Evolutionary conservation across 2,113 vertebrate species (phyloP), one percentile per base, ranked within the genome.

Genomic region (Ciconia maguari): DNA sequence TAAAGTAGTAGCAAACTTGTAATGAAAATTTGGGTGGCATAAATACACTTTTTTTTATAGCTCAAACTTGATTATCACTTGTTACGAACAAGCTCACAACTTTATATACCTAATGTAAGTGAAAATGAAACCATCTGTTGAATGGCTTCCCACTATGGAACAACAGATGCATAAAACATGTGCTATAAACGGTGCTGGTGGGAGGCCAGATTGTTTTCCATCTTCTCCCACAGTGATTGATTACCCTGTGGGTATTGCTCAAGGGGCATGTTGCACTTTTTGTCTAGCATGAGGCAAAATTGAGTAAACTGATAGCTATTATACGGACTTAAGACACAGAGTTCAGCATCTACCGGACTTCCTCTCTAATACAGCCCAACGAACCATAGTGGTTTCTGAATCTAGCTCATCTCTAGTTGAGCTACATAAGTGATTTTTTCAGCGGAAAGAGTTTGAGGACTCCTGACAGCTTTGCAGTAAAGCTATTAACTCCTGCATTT

Each of bases 121-220:
- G 95, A 92, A 97, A 96, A 96, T 24, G 89, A 95, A 96, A 92
- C 97, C 96, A 91, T 95, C 94, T 96, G 91, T 93, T 96, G 94
- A 95, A 94, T 87, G 86, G 84, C 74, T 97, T 93, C 81, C 81
- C 74, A 62, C 81, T 41, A 42, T 0, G 42, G 93, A 87, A 27
- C 30, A 93, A 62, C 96, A 97, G 97, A 96, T 95, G 95, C 78
- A 70, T 76, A 54, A 94, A 94, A 68, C 55, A 55, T 65, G 95
- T 91, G 87, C 87, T 91, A 41, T 58, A 21, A 93, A 87, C 0
- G 29, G 54, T 76, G 66, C 81, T 55, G 81, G 87, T 91, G 78
- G 96, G 91, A 89, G 52, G 62, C 89, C 96, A 95, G 91, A 97
- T 91, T 95, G 94, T 92, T 91, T 94, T 87, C 91, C 83, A 1